These are phyloP conservation scores for Drosophila littoralis DNA, from an alignment of 1,140 invertebrate species.

Conservation along the genomic window DNA sequence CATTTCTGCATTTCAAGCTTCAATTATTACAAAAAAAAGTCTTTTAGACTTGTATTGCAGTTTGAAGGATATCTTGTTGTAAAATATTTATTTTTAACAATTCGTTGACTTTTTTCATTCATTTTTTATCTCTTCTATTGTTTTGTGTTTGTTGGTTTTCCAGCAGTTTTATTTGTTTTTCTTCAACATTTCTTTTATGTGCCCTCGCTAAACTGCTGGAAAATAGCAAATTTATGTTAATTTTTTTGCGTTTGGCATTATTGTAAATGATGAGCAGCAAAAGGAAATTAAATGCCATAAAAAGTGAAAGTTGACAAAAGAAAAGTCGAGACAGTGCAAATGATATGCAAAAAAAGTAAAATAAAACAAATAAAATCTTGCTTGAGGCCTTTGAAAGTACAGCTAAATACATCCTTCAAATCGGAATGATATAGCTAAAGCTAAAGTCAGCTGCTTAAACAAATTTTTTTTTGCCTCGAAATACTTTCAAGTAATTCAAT, in stretches of 20 bases:
- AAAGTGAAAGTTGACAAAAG: slow-evolving; percentile 51
- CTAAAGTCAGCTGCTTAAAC: neutral
- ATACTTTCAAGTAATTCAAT: slow-evolving; percentile 40
- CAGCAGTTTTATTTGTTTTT: slow-evolving; percentile 55
- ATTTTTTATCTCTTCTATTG: slow-evolving; percentile 11
- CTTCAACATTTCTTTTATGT: slow-evolving; percentile 32
- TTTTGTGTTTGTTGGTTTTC: slow-evolving; percentile 23
- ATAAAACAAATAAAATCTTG: neutral
- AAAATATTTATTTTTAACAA: neutral
- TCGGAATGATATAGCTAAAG: neutral
- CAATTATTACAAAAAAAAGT: too few species aligned
- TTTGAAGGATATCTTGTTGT: slow-evolving; percentile 15
- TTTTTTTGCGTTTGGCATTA: slow-evolving; percentile 60
- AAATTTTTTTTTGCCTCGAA: slow-evolving; percentile 14
- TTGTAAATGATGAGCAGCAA: slow-evolving; percentile 69
- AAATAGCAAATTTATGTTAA: slow-evolving; percentile 78
- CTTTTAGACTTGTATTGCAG: too few species aligned
- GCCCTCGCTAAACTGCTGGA: slow-evolving; percentile 59
- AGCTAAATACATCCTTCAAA: slow-evolving; percentile 1
- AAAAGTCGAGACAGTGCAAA: slow-evolving; percentile 40
- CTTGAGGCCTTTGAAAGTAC: neutral
- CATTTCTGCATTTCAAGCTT: too few species aligned
- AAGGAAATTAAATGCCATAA: slow-evolving; percentile 75
- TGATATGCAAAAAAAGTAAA: slow-evolving; percentile 17
- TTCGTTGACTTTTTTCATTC: slow-evolving; percentile 18